Conservation (phyloP, 1,140 invertebrate species). For the Calephelis virginiensis region DNA sequence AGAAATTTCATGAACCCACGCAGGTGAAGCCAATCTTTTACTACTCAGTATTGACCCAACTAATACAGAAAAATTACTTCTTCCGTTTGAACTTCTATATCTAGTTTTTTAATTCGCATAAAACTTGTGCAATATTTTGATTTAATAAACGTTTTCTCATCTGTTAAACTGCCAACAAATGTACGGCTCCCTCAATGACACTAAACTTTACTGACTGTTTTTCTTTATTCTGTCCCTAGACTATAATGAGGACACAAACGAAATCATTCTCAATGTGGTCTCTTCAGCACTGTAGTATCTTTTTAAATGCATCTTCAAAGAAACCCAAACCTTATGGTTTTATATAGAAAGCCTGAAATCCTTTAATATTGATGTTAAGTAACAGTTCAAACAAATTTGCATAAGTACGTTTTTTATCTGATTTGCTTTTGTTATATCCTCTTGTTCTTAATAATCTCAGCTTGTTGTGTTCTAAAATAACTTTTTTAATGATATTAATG, state of each 20-base stretch:
- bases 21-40: no score
- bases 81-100: no score
- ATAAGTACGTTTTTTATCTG: constrained; percentile 24
- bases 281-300: constrained; percentile 17
- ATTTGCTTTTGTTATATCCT: constrained; percentile 21
- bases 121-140: no score
- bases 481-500: constrained; percentile 21
- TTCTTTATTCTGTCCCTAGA: constrained; percentile 23
- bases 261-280: constrained; percentile 24
- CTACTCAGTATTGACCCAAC: no score
- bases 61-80: no score
- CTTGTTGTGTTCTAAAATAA: constrained; percentile 17
- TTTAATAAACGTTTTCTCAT: neutral
- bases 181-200: constrained; percentile 8
- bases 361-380: neutral
- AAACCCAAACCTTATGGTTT: neutral
- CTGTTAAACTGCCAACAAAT: constrained; percentile 1
- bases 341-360: neutral
- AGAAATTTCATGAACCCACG: no score
- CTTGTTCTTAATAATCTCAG: constrained; percentile 23
- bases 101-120: no score
- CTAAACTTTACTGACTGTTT: constrained; percentile 18
- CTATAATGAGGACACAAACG: constrained; percentile 25
- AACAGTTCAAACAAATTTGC: constrained; percentile 21
- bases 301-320: neutral